Conservation (phyloP, 2,797 vertebrate species). For the Telmatherina bonti region DNA sequence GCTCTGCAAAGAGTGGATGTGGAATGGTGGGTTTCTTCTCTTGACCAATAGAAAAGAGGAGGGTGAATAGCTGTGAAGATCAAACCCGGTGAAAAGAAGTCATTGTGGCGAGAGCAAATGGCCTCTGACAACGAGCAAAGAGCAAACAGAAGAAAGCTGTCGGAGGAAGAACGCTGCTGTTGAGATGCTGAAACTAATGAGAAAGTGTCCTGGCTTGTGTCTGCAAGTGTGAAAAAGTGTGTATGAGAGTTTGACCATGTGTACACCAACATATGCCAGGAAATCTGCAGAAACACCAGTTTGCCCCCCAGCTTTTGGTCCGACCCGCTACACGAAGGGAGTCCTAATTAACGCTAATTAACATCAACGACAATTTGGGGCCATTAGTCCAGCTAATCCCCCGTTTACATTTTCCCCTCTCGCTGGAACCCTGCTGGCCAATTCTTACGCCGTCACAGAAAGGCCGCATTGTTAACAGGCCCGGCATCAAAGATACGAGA, state of each 20-base stretch:
- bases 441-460: conserved; percentile 79
- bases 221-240: conserved; percentile 48
- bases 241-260: conserved; percentile 37
- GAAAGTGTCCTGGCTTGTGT: conserved; percentile 13
- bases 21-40: conserved; percentile 49
- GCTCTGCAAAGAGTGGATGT: conserved; percentile 44
- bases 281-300: conserved; percentile 33
- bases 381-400: conserved; percentile 86
- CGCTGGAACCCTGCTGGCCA: conserved; percentile 82
- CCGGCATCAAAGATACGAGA: conserved; percentile 76
- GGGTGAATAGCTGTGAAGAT: conserved; percentile 71
- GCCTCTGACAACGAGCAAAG: conserved; percentile 72
- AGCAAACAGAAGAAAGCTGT: conserved; percentile 72
- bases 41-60: conserved; percentile 68
- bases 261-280: conserved; percentile 34
- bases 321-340: conserved; percentile 60
- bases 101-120: conserved; percentile 74
- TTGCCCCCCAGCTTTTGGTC: conserved; percentile 3
- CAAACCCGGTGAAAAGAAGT: conserved; percentile 74
- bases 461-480: conserved; percentile 79
- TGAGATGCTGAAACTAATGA: conserved; percentile 46
- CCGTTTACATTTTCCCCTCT: conserved; percentile 82
- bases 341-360: conserved; percentile 87
- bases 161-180: conserved; percentile 44
- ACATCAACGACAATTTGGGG: conserved; percentile 83